Percentiles rank a stretch among this genome's conserved stretches.
Evolutionary conservation across 2,888 invertebrate species (phyloP).

Genomic region (Pyralis farinalis): DNA sequence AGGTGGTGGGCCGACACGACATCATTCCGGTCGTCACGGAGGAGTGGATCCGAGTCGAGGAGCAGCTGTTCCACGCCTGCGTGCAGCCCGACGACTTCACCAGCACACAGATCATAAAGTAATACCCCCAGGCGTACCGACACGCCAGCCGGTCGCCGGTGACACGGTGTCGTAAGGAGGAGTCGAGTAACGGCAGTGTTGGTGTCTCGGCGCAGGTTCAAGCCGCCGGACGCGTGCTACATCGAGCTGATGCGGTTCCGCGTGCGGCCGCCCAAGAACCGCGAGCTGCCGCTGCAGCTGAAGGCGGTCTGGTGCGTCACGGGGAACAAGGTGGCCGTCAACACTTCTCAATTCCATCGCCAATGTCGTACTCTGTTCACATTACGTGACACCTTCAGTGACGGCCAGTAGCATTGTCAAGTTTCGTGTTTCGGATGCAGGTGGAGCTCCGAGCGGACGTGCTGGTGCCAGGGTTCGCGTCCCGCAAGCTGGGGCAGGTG

Average conservation of each 20-base stretch:
- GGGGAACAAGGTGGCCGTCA: conserved; percentile 86
- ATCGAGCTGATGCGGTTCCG: conserved; percentile 98
- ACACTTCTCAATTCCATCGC: too few species aligned
- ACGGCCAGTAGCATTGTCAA: background rate
- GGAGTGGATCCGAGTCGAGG: conserved; percentile 98
- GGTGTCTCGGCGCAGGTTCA: conserved; percentile 84
- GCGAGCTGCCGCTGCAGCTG: conserved; percentile 97
- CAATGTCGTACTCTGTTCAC: too few species aligned
- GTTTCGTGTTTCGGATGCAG: conserved; percentile 46
- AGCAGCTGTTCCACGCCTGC: conserved; percentile 96
- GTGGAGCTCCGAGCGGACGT: conserved; percentile 97
- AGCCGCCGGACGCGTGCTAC: conserved; percentile 98
- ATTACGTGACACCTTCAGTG: too few species aligned
- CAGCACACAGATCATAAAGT: conserved; percentile 92
- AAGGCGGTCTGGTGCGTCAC: conserved; percentile 94
- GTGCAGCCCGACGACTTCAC: conserved; percentile 96
- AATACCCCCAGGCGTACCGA: conserved; percentile 24
- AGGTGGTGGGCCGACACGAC: conserved; percentile 99
- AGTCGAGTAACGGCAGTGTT: too few species aligned
- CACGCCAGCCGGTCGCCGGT: too few species aligned
- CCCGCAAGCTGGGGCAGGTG: conserved; percentile 96
- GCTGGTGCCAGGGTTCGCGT: conserved; percentile 97
- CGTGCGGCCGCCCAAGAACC: conserved; percentile 95
- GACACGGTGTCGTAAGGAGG: too few species aligned
- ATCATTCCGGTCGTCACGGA: conserved; percentile 99